Base-by-base conservation (phyloP, 2,797 vertebrate genomes). In the Rhabdophis nuchalis region DNA sequence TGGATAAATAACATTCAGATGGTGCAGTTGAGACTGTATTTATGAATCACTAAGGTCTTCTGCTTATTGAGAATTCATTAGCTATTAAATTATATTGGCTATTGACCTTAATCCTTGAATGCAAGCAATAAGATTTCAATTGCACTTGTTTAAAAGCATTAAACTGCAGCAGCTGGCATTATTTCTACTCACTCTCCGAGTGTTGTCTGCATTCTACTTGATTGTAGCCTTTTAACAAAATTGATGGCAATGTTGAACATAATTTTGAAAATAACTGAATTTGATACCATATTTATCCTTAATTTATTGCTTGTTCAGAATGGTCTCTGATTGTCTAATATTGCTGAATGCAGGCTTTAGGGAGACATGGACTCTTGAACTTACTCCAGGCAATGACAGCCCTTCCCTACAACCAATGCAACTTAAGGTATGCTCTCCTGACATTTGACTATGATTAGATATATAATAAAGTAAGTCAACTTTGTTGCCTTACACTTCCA, bases 31-130 rank as follows among this genome's bases (percentile, higher is more conserved):
- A 85, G 16, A 54, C n/a, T 41, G 50, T 89, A 85, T 72, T 86
- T 86, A 91, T 89, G 41, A 86, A 57, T 86, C 14, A 0, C 89
- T 32, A 7, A 87, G 86, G 91, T 90, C 91, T 94, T 95, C 95
- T 93, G 64, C 91, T 93, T 94, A 85, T 94, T 95, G 89, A 94
- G 93, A 93, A 93, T 93, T 91, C 92, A 94, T 87, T 88, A 93
- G 94, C 92, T 95, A 91, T 95, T 96, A 95, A 96, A 96, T 90
- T 90, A 86, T 94, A 95, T 96, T 95, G 93, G 95, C 95, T 96
- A 95, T 96, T 96, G 94, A 96, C 95, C 92, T 93, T 57, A 88
- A 91, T 88, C 56, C 54, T 88, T 57, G 53, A 58, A 82, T 77
- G 56, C 82, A 60, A 92, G 54, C 27, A 77, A 91, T 58, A 58